Percentiles rank a stretch among this genome's conserved stretches.
Evolutionary conservation across 2,888 invertebrate species (phyloP).

Genomic region (Abrostola triplasia): DNA sequence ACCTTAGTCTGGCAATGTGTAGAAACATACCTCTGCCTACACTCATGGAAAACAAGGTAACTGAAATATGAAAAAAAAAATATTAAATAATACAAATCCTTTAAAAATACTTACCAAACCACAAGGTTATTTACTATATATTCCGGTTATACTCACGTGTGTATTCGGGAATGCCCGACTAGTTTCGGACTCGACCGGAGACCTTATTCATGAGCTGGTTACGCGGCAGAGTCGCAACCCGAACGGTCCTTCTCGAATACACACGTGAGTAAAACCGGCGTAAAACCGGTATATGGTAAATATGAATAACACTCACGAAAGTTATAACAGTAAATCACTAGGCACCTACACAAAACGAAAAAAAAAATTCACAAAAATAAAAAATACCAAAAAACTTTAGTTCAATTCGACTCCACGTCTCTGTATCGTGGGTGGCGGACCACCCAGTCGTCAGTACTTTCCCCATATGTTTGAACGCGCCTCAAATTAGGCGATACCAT

Average conservation of each 20-base stretch:
- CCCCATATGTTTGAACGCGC: constrained; percentile 61
- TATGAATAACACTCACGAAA: too few species aligned
- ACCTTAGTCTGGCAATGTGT: not conserved
- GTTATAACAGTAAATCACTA: too few species aligned
- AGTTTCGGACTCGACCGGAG: too few species aligned
- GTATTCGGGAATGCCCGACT: too few species aligned
- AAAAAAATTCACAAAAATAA: not conserved
- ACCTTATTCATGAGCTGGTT: too few species aligned
- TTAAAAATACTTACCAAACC: not conserved
- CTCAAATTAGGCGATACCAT: constrained; percentile 64
- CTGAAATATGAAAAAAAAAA: not conserved
- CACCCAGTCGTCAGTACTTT: constrained; percentile 69
- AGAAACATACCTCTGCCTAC: not conserved
- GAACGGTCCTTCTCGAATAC: too few species aligned
- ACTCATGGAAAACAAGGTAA: not conserved
- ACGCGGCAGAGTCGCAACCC: too few species aligned
- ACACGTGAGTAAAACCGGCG: too few species aligned
- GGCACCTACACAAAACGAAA: not conserved
- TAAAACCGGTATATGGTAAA: too few species aligned
- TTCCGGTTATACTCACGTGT: too few species aligned
- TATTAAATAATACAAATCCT: not conserved
- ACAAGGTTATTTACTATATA: too few species aligned
- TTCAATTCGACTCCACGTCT: constrained; percentile 29
- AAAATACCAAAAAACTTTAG: constrained; percentile 17
- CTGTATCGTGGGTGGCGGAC: constrained; percentile 78